Base-by-base conservation (phyloP, 1,140 invertebrate genomes). In the Aleiodes sp. region DNA sequence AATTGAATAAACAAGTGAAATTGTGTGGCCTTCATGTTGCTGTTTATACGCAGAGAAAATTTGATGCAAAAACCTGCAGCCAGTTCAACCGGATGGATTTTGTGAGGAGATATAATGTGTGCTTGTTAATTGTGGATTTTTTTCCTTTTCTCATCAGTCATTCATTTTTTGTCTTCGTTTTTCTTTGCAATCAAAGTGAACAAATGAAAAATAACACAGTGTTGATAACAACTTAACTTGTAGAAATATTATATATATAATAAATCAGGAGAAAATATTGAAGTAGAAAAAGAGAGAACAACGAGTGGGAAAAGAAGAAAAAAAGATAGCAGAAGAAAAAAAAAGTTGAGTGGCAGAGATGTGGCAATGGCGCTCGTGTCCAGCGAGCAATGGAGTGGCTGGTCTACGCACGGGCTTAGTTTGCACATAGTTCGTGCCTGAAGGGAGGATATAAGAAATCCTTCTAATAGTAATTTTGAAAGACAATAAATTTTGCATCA, bases 321-420 rank as follows among this genome's bases (percentile, higher is more conserved):
- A 24, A 21, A 6, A 63, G 29, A 41, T 14, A 60, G 52, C 72
- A 29, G 64, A 56, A 64, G 26, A 64, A 65, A 72, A 57, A 69
- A 59, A 28, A 39, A 64, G 67, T 69, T 67, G 71, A 74, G 69
- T 72, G 70, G 71, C 64, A 73, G 72, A 70, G 75, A 80, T 76
- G 73, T 76, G 76, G 78, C 77, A 82, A 80, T 80, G 74, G 77
- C 73, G 80, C 75, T 72, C 68, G 70, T 77, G 61, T 63, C 61
- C 76, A 60, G 70, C 73, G 68, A 76, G 71, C 73, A 70, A 70
- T 75, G 70, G 69, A 73, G 71, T 74, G 68, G 62, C 46, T 46
- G 33, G 29, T 73, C 68, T 69, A 65, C 39, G 65, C 65, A 67
- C 65, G 65, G 33, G 33, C 35, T 67, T 67, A 67, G 71, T 72